Evolutionary conservation across 2,113 vertebrate species (phyloP).

Genomic region (Prionailurus bengalensis): DNA sequence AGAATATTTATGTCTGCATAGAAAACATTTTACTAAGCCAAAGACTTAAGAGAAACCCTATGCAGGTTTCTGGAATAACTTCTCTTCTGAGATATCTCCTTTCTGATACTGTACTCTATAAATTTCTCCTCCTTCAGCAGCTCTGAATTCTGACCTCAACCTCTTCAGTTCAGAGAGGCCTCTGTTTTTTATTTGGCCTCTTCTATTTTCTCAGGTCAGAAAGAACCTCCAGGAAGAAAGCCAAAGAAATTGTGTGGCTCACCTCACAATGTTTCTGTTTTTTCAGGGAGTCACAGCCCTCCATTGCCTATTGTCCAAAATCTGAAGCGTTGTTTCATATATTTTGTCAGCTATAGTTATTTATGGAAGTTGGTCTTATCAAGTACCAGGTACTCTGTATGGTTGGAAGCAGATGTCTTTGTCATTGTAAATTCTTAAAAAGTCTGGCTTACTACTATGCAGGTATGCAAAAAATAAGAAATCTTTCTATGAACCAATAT

Average conservation of each 20-base stretch:
- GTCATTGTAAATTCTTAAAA: background rate
- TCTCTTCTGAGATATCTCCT: background rate
- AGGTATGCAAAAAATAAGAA: background rate
- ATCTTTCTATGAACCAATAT: background rate
- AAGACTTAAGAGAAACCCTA: background rate
- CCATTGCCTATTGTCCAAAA: background rate
- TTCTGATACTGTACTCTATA: background rate
- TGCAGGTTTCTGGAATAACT: background rate
- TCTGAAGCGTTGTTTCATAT: background rate
- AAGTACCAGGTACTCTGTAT: background rate
- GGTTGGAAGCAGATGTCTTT: background rate
- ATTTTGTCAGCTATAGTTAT: background rate
- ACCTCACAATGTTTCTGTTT: conserved; percentile 7
- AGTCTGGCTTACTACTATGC: background rate
- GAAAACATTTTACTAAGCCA: background rate
- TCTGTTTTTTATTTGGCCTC: background rate
- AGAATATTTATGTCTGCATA: background rate
- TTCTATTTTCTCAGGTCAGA: background rate
- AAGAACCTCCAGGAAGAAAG: background rate
- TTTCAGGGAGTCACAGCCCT: background rate
- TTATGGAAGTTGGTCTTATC: background rate
- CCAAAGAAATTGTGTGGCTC: background rate
- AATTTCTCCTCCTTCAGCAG: background rate
- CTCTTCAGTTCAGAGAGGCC: background rate
- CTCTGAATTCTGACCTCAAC: background rate